Conservation (phyloP, 35 echinoderm and acorn worm genomes). For the Heliocidaris tuberculata region DNA sequence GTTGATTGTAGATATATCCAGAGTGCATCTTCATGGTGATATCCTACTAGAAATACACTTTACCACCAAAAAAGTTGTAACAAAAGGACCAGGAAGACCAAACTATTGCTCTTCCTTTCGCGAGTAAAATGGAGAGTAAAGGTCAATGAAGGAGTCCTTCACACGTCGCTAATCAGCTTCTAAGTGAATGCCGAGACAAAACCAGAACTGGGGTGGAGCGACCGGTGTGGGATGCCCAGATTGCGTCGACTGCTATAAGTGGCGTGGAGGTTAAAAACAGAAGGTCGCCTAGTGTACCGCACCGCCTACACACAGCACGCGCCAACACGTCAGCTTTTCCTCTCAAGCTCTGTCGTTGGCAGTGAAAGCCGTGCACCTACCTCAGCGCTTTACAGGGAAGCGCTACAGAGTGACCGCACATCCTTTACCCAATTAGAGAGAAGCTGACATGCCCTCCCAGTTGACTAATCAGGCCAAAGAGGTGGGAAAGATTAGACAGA, state of each 20-base stretch:
- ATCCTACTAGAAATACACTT: neutral
- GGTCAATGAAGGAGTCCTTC: too few species aligned
- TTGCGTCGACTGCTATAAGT: neutral
- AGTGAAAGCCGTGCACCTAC: neutral
- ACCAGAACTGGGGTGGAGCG: neutral
- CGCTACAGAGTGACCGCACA: neutral
- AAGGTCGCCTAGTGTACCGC: neutral
- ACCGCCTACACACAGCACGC: neutral
- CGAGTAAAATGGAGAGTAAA: too few species aligned
- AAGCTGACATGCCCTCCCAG: neutral
- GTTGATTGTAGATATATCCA: neutral
- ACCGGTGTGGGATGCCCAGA: neutral
- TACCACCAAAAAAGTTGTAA: neutral
- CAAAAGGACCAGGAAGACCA: neutral
- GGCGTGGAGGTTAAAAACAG: neutral
- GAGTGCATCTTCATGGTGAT: neutral
- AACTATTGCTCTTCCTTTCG: neutral
- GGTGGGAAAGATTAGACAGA: neutral
- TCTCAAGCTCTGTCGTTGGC: neutral
- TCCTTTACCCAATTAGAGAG: neutral
- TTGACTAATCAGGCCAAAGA: conserved; percentile 11
- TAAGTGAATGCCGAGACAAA: neutral
- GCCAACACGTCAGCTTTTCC: neutral
- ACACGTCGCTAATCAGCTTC: neutral
- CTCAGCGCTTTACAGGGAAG: neutral